phyloP scores from a whole-genome alignment of 2,113 vertebrate species.

The Ammospiza nelsoni region DNA sequence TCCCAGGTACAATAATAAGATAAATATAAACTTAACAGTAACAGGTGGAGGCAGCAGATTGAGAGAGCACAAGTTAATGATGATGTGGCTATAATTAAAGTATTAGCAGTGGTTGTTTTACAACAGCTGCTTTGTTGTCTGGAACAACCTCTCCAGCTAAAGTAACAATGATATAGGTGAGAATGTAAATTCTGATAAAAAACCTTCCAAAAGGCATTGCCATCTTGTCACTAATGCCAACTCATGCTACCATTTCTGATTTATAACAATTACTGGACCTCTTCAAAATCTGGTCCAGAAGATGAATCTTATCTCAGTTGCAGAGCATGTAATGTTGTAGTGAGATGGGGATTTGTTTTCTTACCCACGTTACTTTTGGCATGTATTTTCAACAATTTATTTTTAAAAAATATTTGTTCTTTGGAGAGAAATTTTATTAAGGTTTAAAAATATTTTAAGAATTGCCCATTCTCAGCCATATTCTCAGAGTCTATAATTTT shows the following conservation, averaged over 20 bases:
- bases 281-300: background rate
- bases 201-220: background rate
- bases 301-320: background rate
- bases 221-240: background rate
- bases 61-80: slow-evolving; percentile 40
- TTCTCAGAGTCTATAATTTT: background rate
- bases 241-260: background rate
- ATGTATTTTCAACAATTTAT: background rate
- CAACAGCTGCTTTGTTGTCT: slow-evolving; percentile 30
- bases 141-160: background rate
- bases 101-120: slow-evolving; percentile 20
- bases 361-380: background rate
- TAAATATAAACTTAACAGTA: slow-evolving; percentile 13
- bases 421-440: background rate
- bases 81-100: slow-evolving; percentile 25
- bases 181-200: background rate
- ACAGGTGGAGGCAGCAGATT: slow-evolving; percentile 48
- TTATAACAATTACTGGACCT: background rate
- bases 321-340: background rate
- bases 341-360: background rate
- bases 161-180: background rate
- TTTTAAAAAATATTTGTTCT: background rate
- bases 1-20: background rate
- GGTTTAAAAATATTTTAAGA: background rate
- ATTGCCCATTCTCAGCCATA: background rate